Percentiles rank a stretch among this genome's conserved stretches.
These are phyloP conservation scores for Podarcis lilfordi DNA, from an alignment of 2,797 vertebrate species.

Conservation along the genomic window DNA sequence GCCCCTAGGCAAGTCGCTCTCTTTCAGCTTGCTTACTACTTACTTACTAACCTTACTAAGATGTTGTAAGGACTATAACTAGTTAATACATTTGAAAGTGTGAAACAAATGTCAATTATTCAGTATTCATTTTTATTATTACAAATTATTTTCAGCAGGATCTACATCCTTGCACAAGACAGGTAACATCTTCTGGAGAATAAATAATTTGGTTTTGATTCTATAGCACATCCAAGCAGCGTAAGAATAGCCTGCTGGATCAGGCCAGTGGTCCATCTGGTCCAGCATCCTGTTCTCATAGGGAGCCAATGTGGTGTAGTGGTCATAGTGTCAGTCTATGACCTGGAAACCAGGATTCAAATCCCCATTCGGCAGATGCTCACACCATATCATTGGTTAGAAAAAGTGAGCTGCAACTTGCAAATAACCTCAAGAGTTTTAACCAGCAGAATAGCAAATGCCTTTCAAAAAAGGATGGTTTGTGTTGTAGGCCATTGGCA, in stretches of 20 bases:
- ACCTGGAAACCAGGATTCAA: too few relatives aligned
- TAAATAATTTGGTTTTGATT: slow-evolving; percentile 13
- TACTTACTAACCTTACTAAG: too few relatives aligned
- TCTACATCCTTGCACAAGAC: slow-evolving; percentile 31
- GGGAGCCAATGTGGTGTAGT: too few relatives aligned
- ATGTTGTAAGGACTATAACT: too few relatives aligned
- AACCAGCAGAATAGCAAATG: slow-evolving; percentile 41
- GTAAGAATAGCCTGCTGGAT: too few relatives aligned
- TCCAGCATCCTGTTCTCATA: too few relatives aligned
- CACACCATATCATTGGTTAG: slow-evolving; percentile 36
- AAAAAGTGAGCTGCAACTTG: slow-evolving; percentile 15
- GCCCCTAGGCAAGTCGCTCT: background rate
- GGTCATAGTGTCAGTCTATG: too few relatives aligned
- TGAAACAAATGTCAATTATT: too few relatives aligned
- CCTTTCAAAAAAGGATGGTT: slow-evolving; percentile 8
- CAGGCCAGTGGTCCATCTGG: too few relatives aligned
- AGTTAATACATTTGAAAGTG: too few relatives aligned
- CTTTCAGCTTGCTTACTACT: background rate
- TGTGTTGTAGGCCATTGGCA: background rate
- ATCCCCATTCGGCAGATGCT: background rate
- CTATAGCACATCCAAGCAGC: slow-evolving; percentile 5
- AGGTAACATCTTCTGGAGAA: slow-evolving; percentile 38
- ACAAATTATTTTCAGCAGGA: slow-evolving; percentile 31
- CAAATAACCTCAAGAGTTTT: slow-evolving; percentile 18
- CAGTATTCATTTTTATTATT: too few relatives aligned